Percentiles rank a stretch among this genome's conserved stretches.
Conservation (phyloP, 2,113 vertebrate genomes). For the Podarcis cretensis region DNA sequence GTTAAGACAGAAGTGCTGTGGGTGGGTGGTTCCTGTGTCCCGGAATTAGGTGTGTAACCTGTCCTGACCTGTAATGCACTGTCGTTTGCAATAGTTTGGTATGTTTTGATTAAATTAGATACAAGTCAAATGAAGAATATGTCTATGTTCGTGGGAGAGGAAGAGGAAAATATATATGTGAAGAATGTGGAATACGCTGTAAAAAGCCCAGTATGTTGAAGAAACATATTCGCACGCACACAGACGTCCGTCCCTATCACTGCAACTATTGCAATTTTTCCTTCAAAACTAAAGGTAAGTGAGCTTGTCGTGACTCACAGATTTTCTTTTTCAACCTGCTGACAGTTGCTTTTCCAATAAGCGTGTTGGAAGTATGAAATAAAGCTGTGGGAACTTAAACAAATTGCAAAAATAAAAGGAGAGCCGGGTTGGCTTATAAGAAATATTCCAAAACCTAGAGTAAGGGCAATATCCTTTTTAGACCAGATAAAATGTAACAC, state of each 20-base stretch:
- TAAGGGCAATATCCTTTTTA: too few species aligned
- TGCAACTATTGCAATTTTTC: slow-evolving; percentile 98
- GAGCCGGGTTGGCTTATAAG: too few species aligned
- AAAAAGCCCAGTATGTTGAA: slow-evolving; percentile 99
- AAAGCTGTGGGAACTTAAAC: not conserved
- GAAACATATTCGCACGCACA: slow-evolving; percentile 98
- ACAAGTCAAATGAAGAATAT: slow-evolving; percentile 98
- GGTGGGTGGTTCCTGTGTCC: too few species aligned
- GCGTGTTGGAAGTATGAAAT: not conserved
- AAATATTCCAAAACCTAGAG: too few species aligned
- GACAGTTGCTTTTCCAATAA: not conserved
- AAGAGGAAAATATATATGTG: slow-evolving; percentile 97
- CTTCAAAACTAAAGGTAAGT: slow-evolving; percentile 97
- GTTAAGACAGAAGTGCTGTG: too few species aligned
- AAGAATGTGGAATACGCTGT: slow-evolving; percentile 98
- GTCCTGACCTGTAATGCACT: not conserved
- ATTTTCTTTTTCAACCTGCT: not conserved
- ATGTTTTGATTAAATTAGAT: slow-evolving; percentile 76
- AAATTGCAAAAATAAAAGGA: not conserved
- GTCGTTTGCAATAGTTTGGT: not conserved
- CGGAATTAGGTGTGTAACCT: too few species aligned
- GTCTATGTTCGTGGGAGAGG: slow-evolving; percentile 96
- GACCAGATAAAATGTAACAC: too few species aligned
- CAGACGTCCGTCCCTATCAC: slow-evolving; percentile 95
- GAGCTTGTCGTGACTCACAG: not conserved